Evolutionary conservation across 2,797 vertebrate genomes (phyloP), one percentile per base, ranked within the genome.

Genomic region (Sternarchorhynchus goeldii): DNA sequence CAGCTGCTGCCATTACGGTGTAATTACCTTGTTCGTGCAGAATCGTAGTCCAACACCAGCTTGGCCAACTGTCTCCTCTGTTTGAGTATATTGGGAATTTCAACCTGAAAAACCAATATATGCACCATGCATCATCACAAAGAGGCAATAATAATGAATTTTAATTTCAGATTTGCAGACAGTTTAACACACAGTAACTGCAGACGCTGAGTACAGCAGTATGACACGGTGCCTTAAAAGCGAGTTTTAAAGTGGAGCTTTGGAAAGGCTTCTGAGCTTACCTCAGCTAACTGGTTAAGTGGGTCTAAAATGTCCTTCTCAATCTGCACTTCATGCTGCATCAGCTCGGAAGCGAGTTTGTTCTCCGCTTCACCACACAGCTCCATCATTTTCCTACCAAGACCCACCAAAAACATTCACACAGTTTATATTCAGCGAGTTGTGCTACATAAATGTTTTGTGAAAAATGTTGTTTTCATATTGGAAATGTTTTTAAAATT

Each of bases 71-170:
- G 98, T 36, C 98, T 97, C 90, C 98, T 95, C 91, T 98, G 96
- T 85, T 99, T 99, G 87, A 97, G 94, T 88, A 99, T 97, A 90
- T 99, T 99, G 0, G 98, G 98, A 82, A 99, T 98, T 81, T 99
- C 98, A 65, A 95, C 88, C 98, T 99, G 73, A 88, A 70, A 8
- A 80, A 77, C 45, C 5, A 1, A 55, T 1, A 50, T 41, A 29
- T 55, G 25, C n/a, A 69, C 3, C n/a, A 14, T 36, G 64, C 34
- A 21, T 45, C 5, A 39, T 66, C 12, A 66, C 56, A 31, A 29
- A 14, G 16, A 16, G 14, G 5, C 7, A 39, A 21, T 31, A 20
- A 66, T 41, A 29, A 6, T 25, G 58, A 41, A 25, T 34, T 3
- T 60, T 12, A 29, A 29, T 55, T 14, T 3, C 2, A 63, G 10